These are phyloP conservation scores for Drosophila carrolli DNA, from an alignment of 1,140 invertebrate species.

Conservation along the genomic window DNA sequence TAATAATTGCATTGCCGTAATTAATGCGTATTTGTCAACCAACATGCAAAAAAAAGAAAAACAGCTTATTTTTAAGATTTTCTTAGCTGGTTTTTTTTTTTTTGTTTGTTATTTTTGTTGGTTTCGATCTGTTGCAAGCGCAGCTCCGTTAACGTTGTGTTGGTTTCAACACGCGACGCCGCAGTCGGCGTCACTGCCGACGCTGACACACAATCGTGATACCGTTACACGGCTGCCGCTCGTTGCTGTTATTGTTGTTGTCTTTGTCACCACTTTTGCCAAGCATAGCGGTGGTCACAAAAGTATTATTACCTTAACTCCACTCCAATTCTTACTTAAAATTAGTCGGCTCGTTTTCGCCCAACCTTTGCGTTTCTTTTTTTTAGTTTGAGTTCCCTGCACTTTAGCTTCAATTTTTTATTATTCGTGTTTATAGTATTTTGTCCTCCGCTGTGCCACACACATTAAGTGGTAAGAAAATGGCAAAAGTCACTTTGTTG, in stretches of 20 bases:
- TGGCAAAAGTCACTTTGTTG: conserved; percentile 35
- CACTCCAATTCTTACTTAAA: too few species aligned
- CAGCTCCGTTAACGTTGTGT: conserved; percentile 16
- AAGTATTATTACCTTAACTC: neutral
- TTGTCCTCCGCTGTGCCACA: conserved; percentile 6
- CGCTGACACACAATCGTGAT: conserved; percentile 37
- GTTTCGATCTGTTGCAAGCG: conserved; percentile 35
- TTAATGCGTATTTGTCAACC: conserved; percentile 26
- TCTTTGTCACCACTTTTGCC: neutral
- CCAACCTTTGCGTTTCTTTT: too few species aligned
- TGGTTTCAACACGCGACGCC: conserved; percentile 30
- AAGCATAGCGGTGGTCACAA: conserved; percentile 6
- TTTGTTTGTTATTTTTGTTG: neutral
- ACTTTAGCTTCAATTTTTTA: neutral
- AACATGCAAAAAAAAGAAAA: neutral
- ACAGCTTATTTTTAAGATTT: conserved; percentile 9
- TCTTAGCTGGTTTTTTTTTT: neutral
- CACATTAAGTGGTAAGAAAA: conserved; percentile 23
- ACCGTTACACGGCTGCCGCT: conserved; percentile 31
- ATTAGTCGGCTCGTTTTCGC: too few species aligned
- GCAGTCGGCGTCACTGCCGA: conserved; percentile 7
- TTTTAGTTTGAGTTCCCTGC: neutral
- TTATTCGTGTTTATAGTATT: neutral
- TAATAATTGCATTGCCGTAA: conserved; percentile 14
- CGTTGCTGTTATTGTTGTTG: conserved; percentile 11